These are phyloP conservation scores for Sturnira hondurensis DNA, from an alignment of 2,113 vertebrate species.

Conservation along the genomic window DNA sequence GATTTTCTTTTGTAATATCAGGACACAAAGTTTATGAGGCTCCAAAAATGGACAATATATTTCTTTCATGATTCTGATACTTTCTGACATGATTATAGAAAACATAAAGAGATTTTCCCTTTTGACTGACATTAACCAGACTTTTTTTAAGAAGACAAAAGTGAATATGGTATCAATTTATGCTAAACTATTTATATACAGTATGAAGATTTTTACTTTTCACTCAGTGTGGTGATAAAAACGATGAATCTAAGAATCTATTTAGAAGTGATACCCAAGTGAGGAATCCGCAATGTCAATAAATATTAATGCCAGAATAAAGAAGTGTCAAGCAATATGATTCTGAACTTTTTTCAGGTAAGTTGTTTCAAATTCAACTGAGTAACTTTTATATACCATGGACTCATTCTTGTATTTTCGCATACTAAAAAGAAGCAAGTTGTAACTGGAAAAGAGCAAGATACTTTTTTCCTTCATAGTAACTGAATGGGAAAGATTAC, in stretches of 20 bases:
- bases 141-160: not conserved
- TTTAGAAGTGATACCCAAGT: not conserved
- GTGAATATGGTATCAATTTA: not conserved
- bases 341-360: not conserved
- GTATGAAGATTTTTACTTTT: not conserved
- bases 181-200: not conserved
- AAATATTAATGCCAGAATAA: not conserved
- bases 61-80: not conserved
- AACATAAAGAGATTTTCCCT: not conserved
- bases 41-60: not conserved
- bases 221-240: not conserved
- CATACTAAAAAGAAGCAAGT: not conserved
- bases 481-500: not conserved
- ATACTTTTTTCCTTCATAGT: not conserved
- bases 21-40: not conserved
- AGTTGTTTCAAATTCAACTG: not conserved
- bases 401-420: not conserved
- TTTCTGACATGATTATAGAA: not conserved
- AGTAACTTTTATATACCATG: not conserved
- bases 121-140: not conserved
- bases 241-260: not conserved
- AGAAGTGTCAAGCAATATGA: not conserved
- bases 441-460: not conserved
- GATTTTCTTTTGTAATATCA: conserved; percentile 46
- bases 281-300: not conserved